A percentile compares a stretch with the other conserved stretches of the same genome.
Conservation (phyloP, 2,113 vertebrate genomes). For the Chaetura pelagica region DNA sequence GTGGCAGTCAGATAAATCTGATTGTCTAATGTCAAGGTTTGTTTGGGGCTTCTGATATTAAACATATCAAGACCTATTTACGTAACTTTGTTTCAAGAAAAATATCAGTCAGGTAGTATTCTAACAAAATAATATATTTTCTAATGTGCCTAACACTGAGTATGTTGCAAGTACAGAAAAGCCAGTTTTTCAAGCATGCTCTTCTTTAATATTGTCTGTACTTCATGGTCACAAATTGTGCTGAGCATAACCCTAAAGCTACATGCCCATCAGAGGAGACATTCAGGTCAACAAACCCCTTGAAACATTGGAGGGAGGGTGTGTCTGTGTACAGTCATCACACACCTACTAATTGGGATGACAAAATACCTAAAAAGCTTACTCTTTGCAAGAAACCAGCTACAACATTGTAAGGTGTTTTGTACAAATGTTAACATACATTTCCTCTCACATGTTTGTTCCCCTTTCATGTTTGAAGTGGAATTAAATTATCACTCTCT, state of each 20-base stretch:
- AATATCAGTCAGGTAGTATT: not conserved
- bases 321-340: not conserved
- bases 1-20: not conserved
- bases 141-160: not conserved
- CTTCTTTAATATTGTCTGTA: not conserved
- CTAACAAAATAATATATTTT: not conserved
- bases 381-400: not conserved
- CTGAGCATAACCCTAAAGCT: not conserved
- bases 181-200: not conserved
- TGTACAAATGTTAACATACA: not conserved
- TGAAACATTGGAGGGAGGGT: not conserved
- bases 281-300: not conserved
- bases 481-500: not conserved
- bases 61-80: not conserved
- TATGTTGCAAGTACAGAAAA: not conserved
- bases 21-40: not conserved
- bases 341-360: accelerated
- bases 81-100: not conserved
- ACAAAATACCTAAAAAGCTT: not conserved
- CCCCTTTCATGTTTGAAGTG: not conserved
- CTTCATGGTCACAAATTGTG: not conserved
- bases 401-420: not conserved
- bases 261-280: not conserved
- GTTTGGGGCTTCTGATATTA: not conserved
- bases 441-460: not conserved